phyloP scores from a whole-genome alignment of 2,888 invertebrate species.

The Lacanobia oleracea region DNA sequence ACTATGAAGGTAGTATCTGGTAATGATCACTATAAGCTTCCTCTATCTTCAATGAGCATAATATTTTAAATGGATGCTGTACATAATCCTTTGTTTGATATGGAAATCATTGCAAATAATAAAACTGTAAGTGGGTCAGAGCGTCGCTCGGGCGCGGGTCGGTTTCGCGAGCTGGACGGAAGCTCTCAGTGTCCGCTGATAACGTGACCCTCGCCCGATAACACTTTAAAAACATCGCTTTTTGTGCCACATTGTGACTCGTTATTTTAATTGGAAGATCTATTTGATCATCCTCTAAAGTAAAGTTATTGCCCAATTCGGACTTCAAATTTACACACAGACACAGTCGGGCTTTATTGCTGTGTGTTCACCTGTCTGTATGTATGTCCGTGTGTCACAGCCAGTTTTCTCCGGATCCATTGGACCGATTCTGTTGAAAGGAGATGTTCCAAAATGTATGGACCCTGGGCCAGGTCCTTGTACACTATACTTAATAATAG shows the following conservation, averaged over 20 bases:
- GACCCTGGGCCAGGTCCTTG: no score
- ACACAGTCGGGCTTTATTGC: no score
- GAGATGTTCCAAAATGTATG: no score
- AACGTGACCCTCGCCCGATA: conserved; percentile 76
- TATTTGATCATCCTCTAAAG: conserved; percentile 6
- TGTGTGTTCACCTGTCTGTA: no score
- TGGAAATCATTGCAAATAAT: conserved; percentile 44
- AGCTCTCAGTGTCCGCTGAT: conserved; percentile 79
- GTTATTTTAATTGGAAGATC: conserved; percentile 3
- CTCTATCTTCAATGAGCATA: neutral
- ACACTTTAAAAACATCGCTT: conserved; percentile 73
- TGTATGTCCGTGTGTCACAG: no score
- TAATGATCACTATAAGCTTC: neutral
- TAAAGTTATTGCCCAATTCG: neutral
- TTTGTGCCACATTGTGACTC: conserved; percentile 66
- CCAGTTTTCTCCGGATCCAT: no score
- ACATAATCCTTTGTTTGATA: conserved; percentile 25
- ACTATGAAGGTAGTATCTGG: no score
- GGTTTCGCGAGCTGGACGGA: conserved; percentile 74
- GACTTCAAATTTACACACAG: no score
- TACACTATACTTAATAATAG: no score
- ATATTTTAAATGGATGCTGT: neutral
- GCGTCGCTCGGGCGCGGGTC: conserved; percentile 41
- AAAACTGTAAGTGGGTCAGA: conserved; percentile 68
- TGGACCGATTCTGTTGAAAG: no score